Percentiles rank a stretch among this genome's conserved stretches.
phyloP scores from a whole-genome alignment of 2,797 vertebrate genomes.

The Falco peregrinus region DNA sequence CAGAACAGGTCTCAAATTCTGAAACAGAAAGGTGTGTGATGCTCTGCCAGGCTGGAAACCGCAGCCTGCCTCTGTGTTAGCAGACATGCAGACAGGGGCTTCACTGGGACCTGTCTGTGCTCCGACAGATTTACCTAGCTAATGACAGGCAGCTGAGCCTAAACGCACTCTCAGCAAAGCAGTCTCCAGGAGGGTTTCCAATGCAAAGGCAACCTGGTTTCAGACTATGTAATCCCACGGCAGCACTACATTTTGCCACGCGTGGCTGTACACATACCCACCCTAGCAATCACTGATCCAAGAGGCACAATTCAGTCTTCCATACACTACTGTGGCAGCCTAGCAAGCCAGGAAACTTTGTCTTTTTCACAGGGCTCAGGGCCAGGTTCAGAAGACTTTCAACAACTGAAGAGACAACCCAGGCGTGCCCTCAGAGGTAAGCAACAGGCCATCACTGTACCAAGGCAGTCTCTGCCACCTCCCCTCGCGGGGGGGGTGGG shows the following conservation, averaged over 20 bases:
- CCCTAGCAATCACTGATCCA: no score
- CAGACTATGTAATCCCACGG: background rate
- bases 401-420: background rate
- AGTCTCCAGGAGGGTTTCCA: background rate
- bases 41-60: background rate
- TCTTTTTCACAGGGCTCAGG: background rate
- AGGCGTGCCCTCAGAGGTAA: no score
- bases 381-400: rapidly evolving
- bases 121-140: background rate
- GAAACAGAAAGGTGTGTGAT: background rate
- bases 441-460: rapidly evolving
- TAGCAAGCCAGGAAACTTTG: rapidly evolving
- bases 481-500: background rate
- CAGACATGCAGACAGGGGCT: background rate
- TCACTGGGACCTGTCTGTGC: background rate
- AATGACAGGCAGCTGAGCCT: rapidly evolving
- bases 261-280: rapidly evolving
- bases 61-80: background rate
- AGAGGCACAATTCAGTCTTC: background rate
- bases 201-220: background rate
- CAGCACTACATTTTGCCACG: background rate
- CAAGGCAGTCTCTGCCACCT: rapidly evolving
- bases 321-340: rapidly evolving
- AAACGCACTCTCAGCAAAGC: no score
- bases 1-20: background rate